Evolutionary conservation across 2,888 invertebrate genomes (phyloP).

Genomic region (Xestia c-nigrum): DNA sequence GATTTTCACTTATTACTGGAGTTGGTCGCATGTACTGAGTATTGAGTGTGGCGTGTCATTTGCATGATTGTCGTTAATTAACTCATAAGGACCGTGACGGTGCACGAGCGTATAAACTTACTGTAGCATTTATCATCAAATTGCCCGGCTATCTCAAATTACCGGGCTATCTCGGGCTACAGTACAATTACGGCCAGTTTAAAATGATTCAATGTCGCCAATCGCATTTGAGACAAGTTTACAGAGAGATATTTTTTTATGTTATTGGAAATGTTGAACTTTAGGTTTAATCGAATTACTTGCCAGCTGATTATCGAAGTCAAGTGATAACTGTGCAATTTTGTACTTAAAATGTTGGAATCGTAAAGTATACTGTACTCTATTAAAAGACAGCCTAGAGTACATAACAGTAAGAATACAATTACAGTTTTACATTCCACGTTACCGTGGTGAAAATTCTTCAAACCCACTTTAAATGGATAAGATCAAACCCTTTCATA

Average conservation of each 20-base stretch:
- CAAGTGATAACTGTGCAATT: constrained; percentile 22
- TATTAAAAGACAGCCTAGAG: not conserved
- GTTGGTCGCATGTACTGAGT: constrained; percentile 61
- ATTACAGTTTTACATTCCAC: not conserved
- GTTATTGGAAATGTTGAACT: constrained; percentile 23
- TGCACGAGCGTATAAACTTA: constrained; percentile 69
- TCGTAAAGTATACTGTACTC: not conserved
- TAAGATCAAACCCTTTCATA: not conserved
- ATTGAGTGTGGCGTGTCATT: constrained; percentile 73
- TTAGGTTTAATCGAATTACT: constrained; percentile 29
- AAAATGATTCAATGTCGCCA: constrained; percentile 71
- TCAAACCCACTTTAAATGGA: not conserved
- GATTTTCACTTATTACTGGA: constrained; percentile 66
- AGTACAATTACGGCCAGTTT: constrained; percentile 77
- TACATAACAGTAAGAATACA: not conserved
- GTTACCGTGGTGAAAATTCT: not conserved
- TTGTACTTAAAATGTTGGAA: constrained; percentile 3
- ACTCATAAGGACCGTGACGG: constrained; percentile 82
- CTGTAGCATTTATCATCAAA: constrained; percentile 78
- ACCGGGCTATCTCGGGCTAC: constrained; percentile 69
- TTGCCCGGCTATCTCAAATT: constrained; percentile 78
- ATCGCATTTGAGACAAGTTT: constrained; percentile 64
- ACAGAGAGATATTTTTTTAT: constrained; percentile 19
- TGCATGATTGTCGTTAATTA: constrained; percentile 85
- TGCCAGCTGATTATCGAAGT: constrained; percentile 21